Percentiles rank a stretch among this genome's conserved stretches.
Evolutionary conservation across 2,888 invertebrate species (phyloP).

Genomic region (Eupithecia subfuscata): DNA sequence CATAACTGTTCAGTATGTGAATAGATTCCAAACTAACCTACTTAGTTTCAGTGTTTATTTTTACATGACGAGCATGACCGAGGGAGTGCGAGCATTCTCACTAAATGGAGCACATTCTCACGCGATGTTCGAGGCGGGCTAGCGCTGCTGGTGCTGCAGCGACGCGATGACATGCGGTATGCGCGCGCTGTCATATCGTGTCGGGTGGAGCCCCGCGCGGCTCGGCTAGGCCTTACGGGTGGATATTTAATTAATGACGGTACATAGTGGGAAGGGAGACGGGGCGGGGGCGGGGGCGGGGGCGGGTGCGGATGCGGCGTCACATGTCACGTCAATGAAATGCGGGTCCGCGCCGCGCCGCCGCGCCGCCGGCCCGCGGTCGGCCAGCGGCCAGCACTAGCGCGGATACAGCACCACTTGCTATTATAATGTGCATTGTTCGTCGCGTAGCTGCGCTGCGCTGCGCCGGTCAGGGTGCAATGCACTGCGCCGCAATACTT

Average conservation of each 20-base stretch:
- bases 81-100: neutral
- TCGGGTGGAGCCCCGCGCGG: neutral
- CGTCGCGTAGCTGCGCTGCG: slow-evolving; percentile 60
- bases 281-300: neutral
- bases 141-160: neutral
- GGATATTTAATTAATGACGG: neutral
- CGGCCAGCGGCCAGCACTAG: slow-evolving; percentile 51
- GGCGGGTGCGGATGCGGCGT: neutral
- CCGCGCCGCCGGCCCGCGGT: slow-evolving; percentile 73
- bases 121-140: neutral
- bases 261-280: neutral
- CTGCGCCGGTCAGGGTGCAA: slow-evolving; percentile 74
- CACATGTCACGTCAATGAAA: neutral
- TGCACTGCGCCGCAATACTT: slow-evolving; percentile 78
- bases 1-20: neutral
- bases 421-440: slow-evolving; percentile 83
- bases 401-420: slow-evolving; percentile 80
- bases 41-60: neutral
- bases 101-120: no score
- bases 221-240: neutral
- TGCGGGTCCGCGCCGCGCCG: slow-evolving; percentile 51
- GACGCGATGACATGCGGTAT: neutral
- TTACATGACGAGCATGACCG: neutral
- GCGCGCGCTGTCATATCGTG: neutral
- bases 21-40: neutral